Conservation (phyloP, 2,797 vertebrate genomes). For the Tragelaphus oryx region DNA sequence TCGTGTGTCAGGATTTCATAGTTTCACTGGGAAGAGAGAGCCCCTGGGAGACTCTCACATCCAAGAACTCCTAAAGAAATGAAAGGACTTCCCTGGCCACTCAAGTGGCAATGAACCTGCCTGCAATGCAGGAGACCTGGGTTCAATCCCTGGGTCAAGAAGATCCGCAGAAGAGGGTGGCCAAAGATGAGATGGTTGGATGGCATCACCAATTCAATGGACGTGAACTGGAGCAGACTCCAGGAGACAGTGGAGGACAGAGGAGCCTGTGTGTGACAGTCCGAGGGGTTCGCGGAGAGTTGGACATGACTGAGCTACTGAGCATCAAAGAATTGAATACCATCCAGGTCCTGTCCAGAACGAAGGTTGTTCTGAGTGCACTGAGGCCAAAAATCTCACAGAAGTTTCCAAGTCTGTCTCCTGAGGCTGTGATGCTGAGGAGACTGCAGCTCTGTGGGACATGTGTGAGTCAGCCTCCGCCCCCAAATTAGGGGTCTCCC, state of each 20-base stretch:
- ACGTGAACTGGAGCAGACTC: background rate
- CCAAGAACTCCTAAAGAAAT: background rate
- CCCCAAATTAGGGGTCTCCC: background rate
- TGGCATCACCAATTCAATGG: background rate
- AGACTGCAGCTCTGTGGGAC: no score
- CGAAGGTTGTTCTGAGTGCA: fast-evolving
- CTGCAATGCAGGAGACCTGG: background rate
- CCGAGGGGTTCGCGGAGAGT: fast-evolving
- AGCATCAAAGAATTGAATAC: background rate
- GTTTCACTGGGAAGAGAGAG: background rate
- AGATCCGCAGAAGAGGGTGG: background rate
- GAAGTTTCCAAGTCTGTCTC: background rate
- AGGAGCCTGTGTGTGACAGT: background rate
- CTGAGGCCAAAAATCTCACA: no score
- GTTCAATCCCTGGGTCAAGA: background rate
- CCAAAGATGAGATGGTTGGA: background rate
- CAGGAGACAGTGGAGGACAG: background rate
- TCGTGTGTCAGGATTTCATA: background rate
- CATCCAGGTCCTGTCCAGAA: background rate
- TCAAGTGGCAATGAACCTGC: background rate
- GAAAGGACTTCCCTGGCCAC: background rate
- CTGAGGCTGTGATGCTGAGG: background rate
- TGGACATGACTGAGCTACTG: background rate
- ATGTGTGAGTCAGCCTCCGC: background rate
- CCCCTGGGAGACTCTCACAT: background rate